These are phyloP conservation scores for Sarcophilus harrisii DNA, from an alignment of 2,797 vertebrate species.

Conservation along the genomic window DNA sequence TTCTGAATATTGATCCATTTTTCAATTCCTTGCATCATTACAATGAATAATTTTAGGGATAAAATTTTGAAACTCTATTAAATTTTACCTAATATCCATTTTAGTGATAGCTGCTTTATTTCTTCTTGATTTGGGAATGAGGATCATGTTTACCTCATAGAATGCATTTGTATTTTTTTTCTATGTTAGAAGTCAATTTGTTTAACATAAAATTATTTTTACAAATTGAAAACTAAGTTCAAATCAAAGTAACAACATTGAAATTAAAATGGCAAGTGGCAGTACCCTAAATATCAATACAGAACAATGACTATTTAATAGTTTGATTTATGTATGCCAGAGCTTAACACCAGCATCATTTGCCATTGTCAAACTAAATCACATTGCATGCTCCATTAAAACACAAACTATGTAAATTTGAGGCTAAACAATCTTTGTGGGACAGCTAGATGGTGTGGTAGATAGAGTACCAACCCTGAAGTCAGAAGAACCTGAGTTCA, in stretches of 20 bases:
- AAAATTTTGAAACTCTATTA: neutral
- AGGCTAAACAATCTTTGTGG: neutral
- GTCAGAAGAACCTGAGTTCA: too few relatives aligned
- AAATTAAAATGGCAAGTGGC: neutral
- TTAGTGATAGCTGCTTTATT: neutral
- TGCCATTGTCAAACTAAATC: neutral
- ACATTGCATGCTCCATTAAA: neutral
- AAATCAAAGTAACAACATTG: neutral
- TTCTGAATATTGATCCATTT: neutral
- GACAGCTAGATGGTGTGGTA: too few relatives aligned
- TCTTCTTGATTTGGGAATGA: neutral
- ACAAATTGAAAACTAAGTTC: neutral
- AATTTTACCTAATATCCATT: neutral
- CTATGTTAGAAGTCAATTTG: neutral
- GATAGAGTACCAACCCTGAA: too few relatives aligned
- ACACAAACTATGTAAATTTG: neutral
- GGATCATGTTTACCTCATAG: neutral
- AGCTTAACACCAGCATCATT: neutral
- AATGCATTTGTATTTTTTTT: neutral
- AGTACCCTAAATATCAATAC: neutral
- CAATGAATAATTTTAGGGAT: neutral
- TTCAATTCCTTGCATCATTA: neutral
- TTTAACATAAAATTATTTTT: neutral
- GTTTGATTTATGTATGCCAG: neutral
- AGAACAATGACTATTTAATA: neutral